Percentiles rank a stretch among this genome's conserved stretches.
phyloP scores from a whole-genome alignment of 1,140 invertebrate genomes.

The Varroa destructor region DNA sequence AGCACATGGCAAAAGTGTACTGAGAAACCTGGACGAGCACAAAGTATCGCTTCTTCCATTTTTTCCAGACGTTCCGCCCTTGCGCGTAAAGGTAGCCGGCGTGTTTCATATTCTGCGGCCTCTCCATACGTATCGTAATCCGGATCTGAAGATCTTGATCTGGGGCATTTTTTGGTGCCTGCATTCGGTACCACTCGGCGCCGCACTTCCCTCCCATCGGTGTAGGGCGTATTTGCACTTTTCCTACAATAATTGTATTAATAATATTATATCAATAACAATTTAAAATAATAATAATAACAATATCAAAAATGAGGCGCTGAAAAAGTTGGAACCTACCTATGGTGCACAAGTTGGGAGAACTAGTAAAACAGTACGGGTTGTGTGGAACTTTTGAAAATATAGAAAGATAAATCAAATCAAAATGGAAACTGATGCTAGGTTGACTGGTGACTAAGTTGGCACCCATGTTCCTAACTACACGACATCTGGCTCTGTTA shows the following conservation, averaged over 20 bases:
- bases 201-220: slow-evolving; percentile 40
- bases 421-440: no score
- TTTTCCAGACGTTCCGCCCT: slow-evolving; percentile 97
- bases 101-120: slow-evolving; percentile 98
- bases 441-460: no score
- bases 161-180: slow-evolving; percentile 75
- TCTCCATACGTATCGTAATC: slow-evolving; percentile 94
- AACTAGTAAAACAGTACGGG: no score
- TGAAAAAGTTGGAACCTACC: slow-evolving; percentile 15
- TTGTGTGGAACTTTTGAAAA: no score
- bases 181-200: slow-evolving; percentile 97
- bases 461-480: no score
- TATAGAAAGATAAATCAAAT: no score
- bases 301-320: background rate
- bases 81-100: slow-evolving; percentile 85
- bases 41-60: slow-evolving; percentile 98
- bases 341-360: background rate
- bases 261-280: background rate
- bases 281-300: background rate
- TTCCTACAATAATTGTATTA: background rate
- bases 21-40: slow-evolving; percentile 97
- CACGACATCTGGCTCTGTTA: no score
- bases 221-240: slow-evolving; percentile 41
- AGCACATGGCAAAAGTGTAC: slow-evolving; percentile 99
- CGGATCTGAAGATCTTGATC: slow-evolving; percentile 94